Conservation (phyloP, 2,888 invertebrate species). For the Drosophila quinaria region DNA sequence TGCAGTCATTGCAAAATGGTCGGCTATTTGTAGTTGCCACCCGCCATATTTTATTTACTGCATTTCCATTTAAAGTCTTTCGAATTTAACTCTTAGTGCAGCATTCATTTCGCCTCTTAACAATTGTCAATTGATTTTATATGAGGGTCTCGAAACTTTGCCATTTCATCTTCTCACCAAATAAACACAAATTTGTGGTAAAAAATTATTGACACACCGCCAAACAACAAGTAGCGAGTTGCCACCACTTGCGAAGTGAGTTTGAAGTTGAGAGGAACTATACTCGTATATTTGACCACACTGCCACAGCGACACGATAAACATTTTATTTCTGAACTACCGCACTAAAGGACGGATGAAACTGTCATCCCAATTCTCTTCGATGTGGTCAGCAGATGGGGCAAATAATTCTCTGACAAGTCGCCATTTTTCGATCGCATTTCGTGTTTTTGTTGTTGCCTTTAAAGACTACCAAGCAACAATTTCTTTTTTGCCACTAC, state of each 20-base stretch:
- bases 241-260: conserved; percentile 23
- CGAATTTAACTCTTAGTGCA: conserved; percentile 17
- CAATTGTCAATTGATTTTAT: conserved; percentile 55
- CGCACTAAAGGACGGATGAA: conserved; percentile 22
- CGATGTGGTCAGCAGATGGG: conserved; percentile 47
- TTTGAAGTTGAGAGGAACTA: conserved; percentile 14
- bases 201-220: conserved; percentile 26
- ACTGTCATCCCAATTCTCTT: conserved; percentile 22
- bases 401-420: conserved; percentile 56
- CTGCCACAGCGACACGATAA: conserved; percentile 62
- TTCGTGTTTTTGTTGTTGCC: background rate
- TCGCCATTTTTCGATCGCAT: conserved; percentile 36
- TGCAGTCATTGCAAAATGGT: conserved; percentile 52
- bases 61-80: conserved; percentile 11
- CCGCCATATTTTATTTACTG: background rate
- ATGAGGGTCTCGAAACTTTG: conserved; percentile 24
- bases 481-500: conserved; percentile 30
- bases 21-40: conserved; percentile 47
- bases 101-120: conserved; percentile 21
- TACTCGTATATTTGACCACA: conserved; percentile 6
- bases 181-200: conserved; percentile 45
- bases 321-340: conserved; percentile 61
- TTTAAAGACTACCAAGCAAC: conserved; percentile 14
- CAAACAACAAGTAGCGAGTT: conserved; percentile 44
- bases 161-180: conserved; percentile 23